phyloP scores from a whole-genome alignment of 2,113 vertebrate species.

The Sorex araneus region DNA sequence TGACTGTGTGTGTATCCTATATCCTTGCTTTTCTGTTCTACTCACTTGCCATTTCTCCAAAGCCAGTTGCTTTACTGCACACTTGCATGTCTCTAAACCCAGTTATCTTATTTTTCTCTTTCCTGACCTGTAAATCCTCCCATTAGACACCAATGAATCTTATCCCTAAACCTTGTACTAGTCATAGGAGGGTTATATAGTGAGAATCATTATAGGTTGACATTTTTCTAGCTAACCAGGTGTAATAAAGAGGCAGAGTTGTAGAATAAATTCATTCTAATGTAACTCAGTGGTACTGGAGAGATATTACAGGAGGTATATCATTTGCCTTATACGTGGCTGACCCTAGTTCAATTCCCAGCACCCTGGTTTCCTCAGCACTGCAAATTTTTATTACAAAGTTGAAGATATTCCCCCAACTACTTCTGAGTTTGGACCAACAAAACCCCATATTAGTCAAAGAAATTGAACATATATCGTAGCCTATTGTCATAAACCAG shows the following conservation, averaged over 20 bases:
- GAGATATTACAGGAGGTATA: too few relatives aligned
- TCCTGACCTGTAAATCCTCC: not conserved
- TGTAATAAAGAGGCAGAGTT: not conserved
- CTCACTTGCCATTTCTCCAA: not conserved
- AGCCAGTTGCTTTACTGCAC: not conserved
- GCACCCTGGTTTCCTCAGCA: too few relatives aligned
- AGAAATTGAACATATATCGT: too few relatives aligned
- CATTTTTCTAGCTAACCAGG: conserved; percentile 3
- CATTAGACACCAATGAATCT: not conserved
- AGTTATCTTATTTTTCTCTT: not conserved
- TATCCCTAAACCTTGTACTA: not conserved
- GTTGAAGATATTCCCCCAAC: too few relatives aligned
- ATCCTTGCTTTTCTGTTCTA: not conserved
- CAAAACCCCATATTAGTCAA: too few relatives aligned
- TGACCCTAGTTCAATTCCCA: too few relatives aligned
- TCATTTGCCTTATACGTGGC: too few relatives aligned
- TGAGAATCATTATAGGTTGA: not conserved
- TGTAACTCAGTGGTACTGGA: not conserved
- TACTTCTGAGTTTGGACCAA: too few relatives aligned
- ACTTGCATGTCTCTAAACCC: not conserved
- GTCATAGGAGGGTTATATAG: not conserved
- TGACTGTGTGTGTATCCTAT: not conserved
- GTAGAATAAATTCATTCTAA: conserved; percentile 33
- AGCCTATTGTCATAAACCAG: not conserved
- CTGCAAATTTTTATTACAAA: too few relatives aligned